A percentile compares a stretch with the other conserved stretches of the same genome.
These are phyloP conservation scores for Mycteria americana DNA, from an alignment of 2,797 vertebrate genomes.

Conservation along the genomic window DNA sequence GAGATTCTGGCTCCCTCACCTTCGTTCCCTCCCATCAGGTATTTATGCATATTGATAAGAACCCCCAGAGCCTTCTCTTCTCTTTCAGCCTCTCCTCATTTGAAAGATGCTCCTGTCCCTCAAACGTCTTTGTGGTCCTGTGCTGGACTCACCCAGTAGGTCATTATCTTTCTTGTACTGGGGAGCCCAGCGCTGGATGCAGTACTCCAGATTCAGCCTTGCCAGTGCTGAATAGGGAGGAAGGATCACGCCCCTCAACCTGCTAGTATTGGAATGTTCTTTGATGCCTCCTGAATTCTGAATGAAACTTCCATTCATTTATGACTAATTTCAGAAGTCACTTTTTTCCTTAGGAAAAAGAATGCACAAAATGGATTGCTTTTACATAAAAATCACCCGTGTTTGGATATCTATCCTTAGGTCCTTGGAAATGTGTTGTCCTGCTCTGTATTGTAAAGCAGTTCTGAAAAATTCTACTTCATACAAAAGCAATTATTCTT, in stretches of 20 bases:
- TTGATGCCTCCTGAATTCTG: not conserved
- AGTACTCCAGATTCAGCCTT: not conserved
- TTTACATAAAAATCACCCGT: not conserved
- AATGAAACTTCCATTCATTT: not conserved
- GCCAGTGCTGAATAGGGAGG: not conserved
- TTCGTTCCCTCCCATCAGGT: not conserved
- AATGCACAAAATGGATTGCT: not conserved
- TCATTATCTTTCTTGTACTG: not conserved
- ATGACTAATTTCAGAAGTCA: not conserved
- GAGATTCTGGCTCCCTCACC: not conserved
- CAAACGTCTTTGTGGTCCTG: not conserved
- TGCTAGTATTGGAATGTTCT: not conserved
- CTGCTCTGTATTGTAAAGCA: not conserved
- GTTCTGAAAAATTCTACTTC: not conserved
- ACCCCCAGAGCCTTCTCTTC: not conserved
- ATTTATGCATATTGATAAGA: not conserved
- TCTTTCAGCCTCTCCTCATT: not conserved
- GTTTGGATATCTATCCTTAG: not conserved
- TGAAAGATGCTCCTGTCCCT: not conserved
- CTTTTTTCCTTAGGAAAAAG: not conserved
- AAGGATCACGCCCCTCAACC: not conserved
- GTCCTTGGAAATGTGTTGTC: not conserved
- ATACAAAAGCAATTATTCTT: not conserved
- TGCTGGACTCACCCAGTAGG: not conserved
- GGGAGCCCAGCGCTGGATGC: not conserved